Percentiles rank a stretch among this genome's conserved stretches.
These are phyloP conservation scores for Laupala kohalensis DNA, from an alignment of 1,140 invertebrate species.

Conservation along the genomic window DNA sequence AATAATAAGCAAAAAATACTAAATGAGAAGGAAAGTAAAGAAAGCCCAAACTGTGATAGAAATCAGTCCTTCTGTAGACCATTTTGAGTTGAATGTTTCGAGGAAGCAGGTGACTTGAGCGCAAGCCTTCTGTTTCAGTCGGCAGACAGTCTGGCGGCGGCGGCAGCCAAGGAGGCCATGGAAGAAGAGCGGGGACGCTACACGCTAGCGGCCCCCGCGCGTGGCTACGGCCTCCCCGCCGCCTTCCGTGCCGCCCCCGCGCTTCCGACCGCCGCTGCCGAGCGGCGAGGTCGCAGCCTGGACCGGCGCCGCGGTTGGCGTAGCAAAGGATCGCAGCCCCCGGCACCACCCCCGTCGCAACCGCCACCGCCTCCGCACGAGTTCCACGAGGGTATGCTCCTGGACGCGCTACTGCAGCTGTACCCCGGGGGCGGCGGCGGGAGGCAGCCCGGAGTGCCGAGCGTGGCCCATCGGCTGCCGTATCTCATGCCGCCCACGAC, in stretches of 20 bases:
- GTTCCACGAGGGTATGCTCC: slow-evolving; percentile 50
- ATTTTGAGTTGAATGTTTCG: no score
- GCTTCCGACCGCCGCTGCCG: background rate
- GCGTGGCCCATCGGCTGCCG: slow-evolving; percentile 31
- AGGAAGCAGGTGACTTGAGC: no score
- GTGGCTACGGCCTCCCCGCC: slow-evolving; percentile 10
- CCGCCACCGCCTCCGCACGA: slow-evolving; percentile 23
- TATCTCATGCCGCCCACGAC: slow-evolving; percentile 29
- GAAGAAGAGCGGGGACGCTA: slow-evolving; percentile 19
- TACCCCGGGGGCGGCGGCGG: slow-evolving; percentile 34
- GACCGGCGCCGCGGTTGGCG: slow-evolving; percentile 12
- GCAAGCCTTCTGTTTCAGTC: background rate
- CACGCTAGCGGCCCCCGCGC: slow-evolving; percentile 19
- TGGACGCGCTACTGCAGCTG: slow-evolving; percentile 45
- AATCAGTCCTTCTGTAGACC: no score
- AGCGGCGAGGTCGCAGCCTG: slow-evolving; percentile 8
- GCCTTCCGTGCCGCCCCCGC: slow-evolving; percentile 13
- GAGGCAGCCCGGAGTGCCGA: slow-evolving; percentile 14
- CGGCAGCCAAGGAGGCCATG: slow-evolving; percentile 18
- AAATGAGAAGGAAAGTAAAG: no score
- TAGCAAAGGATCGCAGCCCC: background rate
- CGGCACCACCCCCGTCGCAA: background rate
- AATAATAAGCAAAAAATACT: no score
- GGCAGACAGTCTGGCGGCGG: slow-evolving; percentile 11
- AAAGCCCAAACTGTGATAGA: no score